Base-by-base conservation (phyloP, 2,113 vertebrate species). In the Lichenostomus cassidix region DNA sequence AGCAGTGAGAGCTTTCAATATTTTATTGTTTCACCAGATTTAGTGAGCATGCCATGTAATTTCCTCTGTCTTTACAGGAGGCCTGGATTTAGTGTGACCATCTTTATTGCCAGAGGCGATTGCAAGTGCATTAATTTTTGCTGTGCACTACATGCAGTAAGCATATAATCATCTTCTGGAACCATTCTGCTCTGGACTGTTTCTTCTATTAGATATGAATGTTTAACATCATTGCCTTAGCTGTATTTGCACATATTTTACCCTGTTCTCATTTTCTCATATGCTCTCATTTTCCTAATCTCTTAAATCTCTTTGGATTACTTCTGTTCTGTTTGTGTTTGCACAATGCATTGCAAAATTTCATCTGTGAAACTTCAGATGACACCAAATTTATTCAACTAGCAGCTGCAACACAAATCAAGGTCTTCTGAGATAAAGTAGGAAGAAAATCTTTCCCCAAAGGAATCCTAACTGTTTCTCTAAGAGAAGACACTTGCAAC, bases 21-120 rank as follows among this genome's bases (percentile, higher is more conserved):
- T 70, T 86, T 90, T 50, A 89, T 90, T 95, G 71, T 92, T 92
- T 92, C 79, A 59, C 39, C 71, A 95, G 52, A 85, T 88, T 95
- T 89, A 93, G 59, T 68, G 41, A 63, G 60, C 47, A 68, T 22
- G n/a, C 80, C 71, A 93, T 74, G 39, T 84, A 93, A 90, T 91
- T 90, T 93, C 47, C 85, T 90, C 76, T 83, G 67, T 74, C 52
- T 94, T 94, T 84, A 84, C 41, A 21, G 42, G 56, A 83, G 56
- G 90, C 56, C 68, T 93, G 83, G 86, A 71, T 89, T 94, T 84
- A n/a, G 88, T 42, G 47, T 68, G 91, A 63, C 89, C 85, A 89
- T 74, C 24, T 94, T 89, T 69, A 62, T 31, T 83, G 92, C 77
- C 87, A 88, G 62, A 85, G 70, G 63, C 0, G 0, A 88, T 55